Conservation (phyloP, 2,113 vertebrate genomes). For the Strix aluco region DNA sequence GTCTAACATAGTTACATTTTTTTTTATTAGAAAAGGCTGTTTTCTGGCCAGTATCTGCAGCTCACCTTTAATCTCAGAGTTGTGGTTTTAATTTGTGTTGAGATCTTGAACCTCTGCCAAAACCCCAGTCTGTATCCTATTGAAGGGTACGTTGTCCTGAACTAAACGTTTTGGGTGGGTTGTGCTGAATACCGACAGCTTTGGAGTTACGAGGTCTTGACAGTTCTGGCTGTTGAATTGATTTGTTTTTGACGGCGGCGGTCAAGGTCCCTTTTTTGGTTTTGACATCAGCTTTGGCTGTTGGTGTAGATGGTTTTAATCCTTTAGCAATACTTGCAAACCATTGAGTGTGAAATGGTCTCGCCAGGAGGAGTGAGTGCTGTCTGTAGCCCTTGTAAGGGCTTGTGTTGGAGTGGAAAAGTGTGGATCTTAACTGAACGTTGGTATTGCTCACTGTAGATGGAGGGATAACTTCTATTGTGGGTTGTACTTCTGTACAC, state of each 20-base stretch:
- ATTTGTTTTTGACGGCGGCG: neutral
- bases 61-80: neutral
- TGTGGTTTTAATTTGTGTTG: neutral
- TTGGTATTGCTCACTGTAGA: fast-evolving
- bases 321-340: neutral
- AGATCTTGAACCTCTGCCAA: neutral
- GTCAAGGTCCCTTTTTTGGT: neutral
- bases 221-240: neutral
- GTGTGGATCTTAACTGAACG: neutral
- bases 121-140: neutral
- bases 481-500: neutral
- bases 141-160: neutral
- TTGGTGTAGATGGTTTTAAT: neutral
- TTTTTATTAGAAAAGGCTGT: neutral
- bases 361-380: neutral
- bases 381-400: fast-evolving
- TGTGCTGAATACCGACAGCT: neutral
- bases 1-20: neutral
- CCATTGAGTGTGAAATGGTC: neutral
- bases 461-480: neutral
- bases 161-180: neutral
- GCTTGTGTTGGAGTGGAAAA: neutral
- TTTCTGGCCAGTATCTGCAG: neutral
- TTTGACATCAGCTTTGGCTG: neutral
- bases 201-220: neutral